Evolutionary conservation across 2,888 invertebrate genomes (phyloP).

Genomic region (Agrotis puta): DNA sequence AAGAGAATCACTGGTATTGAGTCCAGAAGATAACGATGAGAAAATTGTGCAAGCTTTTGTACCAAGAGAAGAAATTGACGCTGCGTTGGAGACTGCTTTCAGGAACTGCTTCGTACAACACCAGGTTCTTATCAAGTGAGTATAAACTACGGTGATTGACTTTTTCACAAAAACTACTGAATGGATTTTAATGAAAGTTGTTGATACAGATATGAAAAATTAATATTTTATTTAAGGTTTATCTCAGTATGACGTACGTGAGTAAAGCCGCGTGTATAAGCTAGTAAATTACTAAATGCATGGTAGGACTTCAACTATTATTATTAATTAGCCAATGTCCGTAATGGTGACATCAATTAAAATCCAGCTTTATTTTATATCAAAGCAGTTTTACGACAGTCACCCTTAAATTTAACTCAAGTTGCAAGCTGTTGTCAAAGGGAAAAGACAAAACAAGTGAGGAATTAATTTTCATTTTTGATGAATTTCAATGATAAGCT

Average conservation of each 20-base stretch:
- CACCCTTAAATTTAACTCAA: slow-evolving; percentile 1
- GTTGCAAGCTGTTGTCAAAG: slow-evolving; percentile 12
- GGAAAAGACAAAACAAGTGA: slow-evolving; percentile 26
- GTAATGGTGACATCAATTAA: neutral
- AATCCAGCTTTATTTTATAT: neutral
- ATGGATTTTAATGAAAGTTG: no score
- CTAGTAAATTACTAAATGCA: no score
- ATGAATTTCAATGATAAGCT: slow-evolving; percentile 52
- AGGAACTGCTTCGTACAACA: slow-evolving; percentile 84
- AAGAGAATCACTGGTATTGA: slow-evolving; percentile 38
- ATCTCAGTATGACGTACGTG: no score
- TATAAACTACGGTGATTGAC: slow-evolving; percentile 20
- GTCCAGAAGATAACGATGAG: slow-evolving; percentile 71
- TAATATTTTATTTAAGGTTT: no score
- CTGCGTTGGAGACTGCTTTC: slow-evolving; percentile 76
- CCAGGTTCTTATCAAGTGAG: slow-evolving; percentile 83
- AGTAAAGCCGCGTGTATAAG: no score
- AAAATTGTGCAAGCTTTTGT: slow-evolving; percentile 73
- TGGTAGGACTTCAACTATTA: no score
- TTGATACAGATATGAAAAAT: no score
- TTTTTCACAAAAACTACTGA: no score
- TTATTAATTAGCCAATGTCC: no score
- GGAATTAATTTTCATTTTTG: slow-evolving; percentile 35
- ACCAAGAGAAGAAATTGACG: slow-evolving; percentile 77
- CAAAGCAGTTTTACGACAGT: neutral